Conservation (phyloP, 1,140 invertebrate species). For the Andrena cerasifolii region DNA sequence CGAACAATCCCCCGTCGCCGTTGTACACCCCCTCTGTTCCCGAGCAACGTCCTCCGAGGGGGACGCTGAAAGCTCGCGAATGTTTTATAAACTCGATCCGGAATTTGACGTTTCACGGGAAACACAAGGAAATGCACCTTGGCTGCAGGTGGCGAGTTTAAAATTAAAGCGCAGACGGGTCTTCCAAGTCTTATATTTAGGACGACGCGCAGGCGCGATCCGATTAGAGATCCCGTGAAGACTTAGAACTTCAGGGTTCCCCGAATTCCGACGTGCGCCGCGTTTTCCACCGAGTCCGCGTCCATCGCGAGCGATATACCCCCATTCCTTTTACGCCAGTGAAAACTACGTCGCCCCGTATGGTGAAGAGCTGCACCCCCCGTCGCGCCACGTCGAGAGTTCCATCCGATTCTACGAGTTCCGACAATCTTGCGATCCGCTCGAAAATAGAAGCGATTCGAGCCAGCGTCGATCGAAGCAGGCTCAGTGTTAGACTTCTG, state of each 20-base stretch:
- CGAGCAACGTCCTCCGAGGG: background rate
- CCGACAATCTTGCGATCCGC: background rate
- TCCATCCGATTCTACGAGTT: too few species aligned
- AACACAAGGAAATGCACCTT: constrained; percentile 32
- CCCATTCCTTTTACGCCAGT: too few species aligned
- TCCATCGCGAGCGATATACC: background rate
- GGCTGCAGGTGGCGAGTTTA: constrained; percentile 65
- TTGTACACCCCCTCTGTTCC: too few species aligned
- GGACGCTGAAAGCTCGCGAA: background rate
- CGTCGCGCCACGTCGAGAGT: too few species aligned
- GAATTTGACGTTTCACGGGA: constrained; percentile 43
- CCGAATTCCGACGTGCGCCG: constrained; percentile 45
- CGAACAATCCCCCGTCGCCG: too few species aligned
- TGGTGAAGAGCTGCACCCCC: background rate
- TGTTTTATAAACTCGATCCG: background rate
- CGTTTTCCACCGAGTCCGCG: constrained; percentile 41
- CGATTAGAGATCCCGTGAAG: constrained; percentile 65
- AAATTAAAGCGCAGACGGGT: constrained; percentile 75
- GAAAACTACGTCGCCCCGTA: background rate
- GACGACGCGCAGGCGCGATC: constrained; percentile 75
- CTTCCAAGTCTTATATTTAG: constrained; percentile 77
- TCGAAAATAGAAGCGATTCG: constrained; percentile 3
- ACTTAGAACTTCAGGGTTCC: constrained; percentile 55
- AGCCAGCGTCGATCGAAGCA: background rate
- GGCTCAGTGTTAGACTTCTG: background rate